phyloP scores from a whole-genome alignment of 1,140 invertebrate species.

The Cotesia vestalis region DNA sequence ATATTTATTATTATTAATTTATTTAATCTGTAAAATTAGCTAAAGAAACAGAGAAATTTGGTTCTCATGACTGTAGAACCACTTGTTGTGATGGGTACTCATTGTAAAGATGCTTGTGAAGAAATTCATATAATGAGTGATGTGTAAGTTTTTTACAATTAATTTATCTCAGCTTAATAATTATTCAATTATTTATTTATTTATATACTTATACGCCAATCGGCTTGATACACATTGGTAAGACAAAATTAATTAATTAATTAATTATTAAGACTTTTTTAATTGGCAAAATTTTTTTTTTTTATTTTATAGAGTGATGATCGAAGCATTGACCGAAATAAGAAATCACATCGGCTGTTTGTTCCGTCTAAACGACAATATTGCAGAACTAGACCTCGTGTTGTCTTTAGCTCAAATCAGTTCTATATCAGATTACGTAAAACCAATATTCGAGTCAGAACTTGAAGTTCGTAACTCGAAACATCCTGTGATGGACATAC shows the following conservation, averaged over 20 bases:
- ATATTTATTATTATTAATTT: not conserved
- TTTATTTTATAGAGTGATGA: slow-evolving; percentile 70
- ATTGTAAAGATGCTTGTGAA: slow-evolving; percentile 76
- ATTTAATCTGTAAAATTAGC: slow-evolving; percentile 61
- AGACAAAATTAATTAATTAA: not conserved
- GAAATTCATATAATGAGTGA: slow-evolving; percentile 85
- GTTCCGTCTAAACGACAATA: slow-evolving; percentile 81
- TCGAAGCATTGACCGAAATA: slow-evolving; percentile 70
- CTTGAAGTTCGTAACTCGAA: slow-evolving; percentile 75
- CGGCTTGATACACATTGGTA: no score
- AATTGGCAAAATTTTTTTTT: slow-evolving; percentile 29
- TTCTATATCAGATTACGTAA: slow-evolving; percentile 70
- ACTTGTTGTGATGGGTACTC: slow-evolving; percentile 74
- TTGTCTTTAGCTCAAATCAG: slow-evolving; percentile 77
- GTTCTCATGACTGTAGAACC: slow-evolving; percentile 83
- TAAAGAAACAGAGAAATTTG: slow-evolving; percentile 70
- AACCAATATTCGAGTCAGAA: slow-evolving; percentile 77
- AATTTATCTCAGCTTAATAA: no score
- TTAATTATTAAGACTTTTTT: not conserved
- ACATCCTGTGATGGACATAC: slow-evolving; percentile 83
- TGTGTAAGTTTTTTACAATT: slow-evolving; percentile 67
- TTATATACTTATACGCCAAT: no score
- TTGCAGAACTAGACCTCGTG: slow-evolving; percentile 83
- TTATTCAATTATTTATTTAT: no score
- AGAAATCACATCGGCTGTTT: slow-evolving; percentile 77